Base-by-base conservation (phyloP, 1,140 invertebrate species). In the Drosophila dunni region DNA sequence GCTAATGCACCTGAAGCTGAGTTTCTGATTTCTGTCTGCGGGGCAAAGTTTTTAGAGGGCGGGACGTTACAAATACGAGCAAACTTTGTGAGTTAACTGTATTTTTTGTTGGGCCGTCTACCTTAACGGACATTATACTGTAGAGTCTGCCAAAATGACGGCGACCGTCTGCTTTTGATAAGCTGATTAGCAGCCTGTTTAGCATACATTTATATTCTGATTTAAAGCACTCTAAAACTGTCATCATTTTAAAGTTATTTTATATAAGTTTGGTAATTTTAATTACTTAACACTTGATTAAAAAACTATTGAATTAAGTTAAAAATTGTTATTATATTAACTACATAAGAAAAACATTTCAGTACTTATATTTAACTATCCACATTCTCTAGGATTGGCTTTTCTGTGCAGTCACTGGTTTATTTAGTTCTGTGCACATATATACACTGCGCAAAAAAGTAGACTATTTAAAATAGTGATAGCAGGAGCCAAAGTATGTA, bases 1-100 rank as follows among this genome's bases (percentile, higher is more conserved):
- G 46, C 53, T 40, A 56, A 57, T 71, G 51, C 51, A 64, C 50
- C 40, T 54, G 63, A 42, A 66, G 38, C 63, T 66, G n/a, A 20
- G 38, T 36, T 24, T 33, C 44, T 67, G 63, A 72, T 60, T 67
- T 58, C 24, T 58, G 63, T 15, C 29, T 34, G 36, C 45, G 9
- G 5, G 34, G 42, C 42, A 42, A 20, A 46, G 51, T 34, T 58
- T 71, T 71, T 58, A 66, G 48, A n/a, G 33, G 17, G 11, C 6
- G 36, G 20, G 17, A 33, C 42, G 20, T 38, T 36, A 38, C 45
- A 50, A 48, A 38, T 48, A 38, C 17, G 45, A 15, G 45, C 7
- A 48, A 62, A 50, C 45, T 50, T 62, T 38, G 17, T 17, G 15
- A 62, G 15, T 62, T 36, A 61, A 10, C 36, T 62, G 24, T 36